These are phyloP conservation scores for Phyllostomus discolor DNA, from an alignment of 2,113 vertebrate species.

Conservation along the genomic window DNA sequence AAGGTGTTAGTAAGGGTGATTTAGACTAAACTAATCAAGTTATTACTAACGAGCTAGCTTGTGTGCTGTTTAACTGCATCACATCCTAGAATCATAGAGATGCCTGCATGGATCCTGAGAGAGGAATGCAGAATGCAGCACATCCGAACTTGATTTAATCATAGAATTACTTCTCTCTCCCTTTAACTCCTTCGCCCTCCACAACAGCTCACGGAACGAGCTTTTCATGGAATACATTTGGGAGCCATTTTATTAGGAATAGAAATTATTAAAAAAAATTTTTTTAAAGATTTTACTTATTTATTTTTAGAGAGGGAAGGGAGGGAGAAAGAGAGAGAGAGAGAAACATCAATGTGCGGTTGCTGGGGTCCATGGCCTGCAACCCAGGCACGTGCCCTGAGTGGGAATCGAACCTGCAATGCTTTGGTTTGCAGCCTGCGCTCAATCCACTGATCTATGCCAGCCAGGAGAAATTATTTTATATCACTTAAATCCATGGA, in stretches of 20 bases:
- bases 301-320: too few species aligned
- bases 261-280: not conserved
- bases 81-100: not conserved
- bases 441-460: too few species aligned
- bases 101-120: not conserved
- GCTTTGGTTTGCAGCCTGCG: too few species aligned
- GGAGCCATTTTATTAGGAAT: not conserved
- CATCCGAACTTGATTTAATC: not conserved
- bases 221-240: not conserved
- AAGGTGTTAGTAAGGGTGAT: not conserved
- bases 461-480: not conserved
- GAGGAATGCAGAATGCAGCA: rapidly evolving
- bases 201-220: not conserved
- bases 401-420: too few species aligned
- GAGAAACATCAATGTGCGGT: too few species aligned
- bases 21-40: not conserved
- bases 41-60: not conserved
- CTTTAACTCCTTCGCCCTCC: not conserved
- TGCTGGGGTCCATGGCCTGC: too few species aligned
- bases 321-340: too few species aligned
- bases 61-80: not conserved
- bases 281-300: too few species aligned
- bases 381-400: too few species aligned
- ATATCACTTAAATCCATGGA: not conserved
- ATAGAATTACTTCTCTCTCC: not conserved